A percentile compares a stretch with the other conserved stretches of the same genome.
Conservation (phyloP, 2,888 invertebrate species). For the Gibbula magus region DNA sequence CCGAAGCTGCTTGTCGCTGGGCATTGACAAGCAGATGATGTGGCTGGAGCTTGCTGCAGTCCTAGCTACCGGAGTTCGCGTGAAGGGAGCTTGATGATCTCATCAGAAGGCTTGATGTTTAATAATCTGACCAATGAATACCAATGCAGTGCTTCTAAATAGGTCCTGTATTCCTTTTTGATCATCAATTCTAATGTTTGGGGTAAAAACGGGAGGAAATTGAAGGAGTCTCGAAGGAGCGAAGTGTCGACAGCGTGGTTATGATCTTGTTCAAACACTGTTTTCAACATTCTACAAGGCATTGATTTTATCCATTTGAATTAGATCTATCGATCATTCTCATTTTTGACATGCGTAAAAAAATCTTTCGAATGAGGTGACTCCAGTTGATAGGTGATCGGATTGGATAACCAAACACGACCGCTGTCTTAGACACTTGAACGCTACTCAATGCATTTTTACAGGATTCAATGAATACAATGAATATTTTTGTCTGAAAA, state of each 20-base stretch:
- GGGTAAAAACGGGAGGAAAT: background rate
- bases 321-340: no score
- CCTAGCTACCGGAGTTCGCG: background rate
- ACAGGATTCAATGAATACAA: constrained; percentile 17
- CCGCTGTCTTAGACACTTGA: no score
- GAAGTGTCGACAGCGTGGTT: background rate
- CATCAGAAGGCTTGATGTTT: background rate
- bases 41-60: background rate
- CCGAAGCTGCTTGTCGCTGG: background rate
- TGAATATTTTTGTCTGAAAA: constrained; percentile 18
- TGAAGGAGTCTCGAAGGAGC: background rate
- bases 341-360: no score
- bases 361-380: no score
- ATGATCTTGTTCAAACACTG: background rate
- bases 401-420: no score
- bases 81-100: background rate
- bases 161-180: background rate
- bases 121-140: background rate
- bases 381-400: no score
- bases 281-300: background rate
- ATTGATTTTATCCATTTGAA: background rate
- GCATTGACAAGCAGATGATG: background rate
- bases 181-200: background rate
- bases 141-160: background rate
- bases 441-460: constrained; percentile 16